These are phyloP conservation scores for Drosophila robusta DNA, from an alignment of 2,888 invertebrate species.

Conservation along the genomic window DNA sequence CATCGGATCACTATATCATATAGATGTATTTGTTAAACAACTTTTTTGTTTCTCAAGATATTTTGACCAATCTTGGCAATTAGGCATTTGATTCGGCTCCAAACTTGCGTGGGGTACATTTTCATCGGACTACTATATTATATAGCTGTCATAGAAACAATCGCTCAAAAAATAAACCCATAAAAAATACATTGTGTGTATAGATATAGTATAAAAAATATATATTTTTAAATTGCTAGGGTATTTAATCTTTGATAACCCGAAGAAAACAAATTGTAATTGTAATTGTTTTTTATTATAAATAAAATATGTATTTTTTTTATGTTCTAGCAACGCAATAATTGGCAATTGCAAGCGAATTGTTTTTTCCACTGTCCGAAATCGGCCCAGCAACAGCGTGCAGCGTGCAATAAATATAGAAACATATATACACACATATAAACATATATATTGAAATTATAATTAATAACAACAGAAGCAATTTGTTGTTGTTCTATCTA, in stretches of 20 bases:
- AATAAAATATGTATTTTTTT: not conserved
- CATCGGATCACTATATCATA: too few relatives aligned
- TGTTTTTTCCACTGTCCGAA: conserved; percentile 12
- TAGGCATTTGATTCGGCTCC: too few relatives aligned
- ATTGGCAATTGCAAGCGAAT: conserved; percentile 26
- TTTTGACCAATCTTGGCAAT: too few relatives aligned
- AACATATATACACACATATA: not conserved
- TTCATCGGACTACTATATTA: too few relatives aligned
- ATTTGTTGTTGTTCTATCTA: conserved; percentile 11
- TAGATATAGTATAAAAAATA: too few relatives aligned
- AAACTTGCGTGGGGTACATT: too few relatives aligned
- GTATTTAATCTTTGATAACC: not conserved
- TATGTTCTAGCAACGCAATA: conserved; percentile 21
- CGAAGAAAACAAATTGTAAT: not conserved
- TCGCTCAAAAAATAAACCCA: too few relatives aligned
- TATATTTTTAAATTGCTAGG: too few relatives aligned
- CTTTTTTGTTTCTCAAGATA: too few relatives aligned
- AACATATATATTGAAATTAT: not conserved
- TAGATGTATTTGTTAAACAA: too few relatives aligned
- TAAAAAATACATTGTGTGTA: too few relatives aligned
- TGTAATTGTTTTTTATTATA: not conserved
- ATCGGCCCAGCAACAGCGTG: not conserved
- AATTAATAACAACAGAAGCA: conserved; percentile 15
- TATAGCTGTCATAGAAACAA: too few relatives aligned
- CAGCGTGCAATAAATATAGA: conserved; percentile 4